Conservation (phyloP, 2,888 invertebrate species). For the Apotomis betuletana region DNA sequence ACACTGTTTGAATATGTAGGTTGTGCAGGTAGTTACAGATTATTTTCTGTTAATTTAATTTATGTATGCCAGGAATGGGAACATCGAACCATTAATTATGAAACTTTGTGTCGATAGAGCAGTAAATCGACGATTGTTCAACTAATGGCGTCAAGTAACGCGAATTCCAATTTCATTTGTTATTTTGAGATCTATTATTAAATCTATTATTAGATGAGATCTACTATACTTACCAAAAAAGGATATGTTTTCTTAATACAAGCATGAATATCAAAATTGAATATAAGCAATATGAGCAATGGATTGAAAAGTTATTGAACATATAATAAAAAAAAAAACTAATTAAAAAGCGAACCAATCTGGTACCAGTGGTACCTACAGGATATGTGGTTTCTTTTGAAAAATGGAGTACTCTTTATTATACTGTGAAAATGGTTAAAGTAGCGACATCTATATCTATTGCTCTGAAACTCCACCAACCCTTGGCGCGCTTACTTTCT, state of each 20-base stretch:
- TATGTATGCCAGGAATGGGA: slow-evolving; percentile 22
- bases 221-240: no score
- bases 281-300: no score
- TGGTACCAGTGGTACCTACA: no score
- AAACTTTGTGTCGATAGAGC: neutral
- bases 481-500: neutral
- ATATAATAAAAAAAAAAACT: no score
- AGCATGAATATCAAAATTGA: no score
- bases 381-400: neutral
- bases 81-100: slow-evolving; percentile 2
- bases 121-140: neutral
- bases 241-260: neutral
- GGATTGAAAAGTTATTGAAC: no score
- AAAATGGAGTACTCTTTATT: no score
- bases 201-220: no score
- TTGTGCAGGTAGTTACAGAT: slow-evolving; percentile 70
- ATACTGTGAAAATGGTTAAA: no score
- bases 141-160: neutral
- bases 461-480: neutral
- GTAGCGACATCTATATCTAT: slow-evolving; percentile 25
- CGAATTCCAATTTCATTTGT: neutral
- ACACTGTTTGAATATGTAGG: slow-evolving; percentile 81
- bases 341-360: no score
- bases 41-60: slow-evolving; percentile 58
- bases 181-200: neutral